A percentile compares a stretch with the other conserved stretches of the same genome.
These are phyloP conservation scores for Lepidurus apus DNA, from an alignment of 1,140 invertebrate species.

Conservation along the genomic window DNA sequence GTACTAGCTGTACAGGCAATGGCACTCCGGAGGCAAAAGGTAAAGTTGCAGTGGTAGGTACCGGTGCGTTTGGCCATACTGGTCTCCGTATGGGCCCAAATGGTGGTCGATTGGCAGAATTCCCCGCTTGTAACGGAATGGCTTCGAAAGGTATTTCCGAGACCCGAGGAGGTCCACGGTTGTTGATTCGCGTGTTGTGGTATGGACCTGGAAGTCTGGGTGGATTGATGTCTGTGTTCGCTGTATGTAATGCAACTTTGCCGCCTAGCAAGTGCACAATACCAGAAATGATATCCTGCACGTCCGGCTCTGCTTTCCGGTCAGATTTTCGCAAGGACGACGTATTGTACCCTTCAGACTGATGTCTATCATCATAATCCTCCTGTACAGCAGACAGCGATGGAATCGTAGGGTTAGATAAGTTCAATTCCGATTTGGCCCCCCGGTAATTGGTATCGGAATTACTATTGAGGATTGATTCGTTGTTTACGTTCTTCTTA, in stretches of 20 bases:
- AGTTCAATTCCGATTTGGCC: background rate
- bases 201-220: conserved; percentile 46
- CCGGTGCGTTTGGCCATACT: conserved; percentile 50
- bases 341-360: background rate
- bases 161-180: conserved; percentile 75
- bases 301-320: conserved; percentile 61
- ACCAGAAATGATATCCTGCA: conserved; percentile 84
- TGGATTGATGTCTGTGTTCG: conserved; percentile 35
- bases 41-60: conserved; percentile 61
- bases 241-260: conserved; percentile 59
- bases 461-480: background rate
- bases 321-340: conserved; percentile 28
- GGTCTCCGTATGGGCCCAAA: conserved; percentile 45
- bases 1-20: conserved; percentile 66
- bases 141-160: conserved; percentile 63
- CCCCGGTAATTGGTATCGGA: background rate
- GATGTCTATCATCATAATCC: background rate
- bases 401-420: background rate
- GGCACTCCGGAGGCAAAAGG: conserved; percentile 68
- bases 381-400: background rate
- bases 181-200: conserved; percentile 66
- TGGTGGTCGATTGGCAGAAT: conserved; percentile 30
- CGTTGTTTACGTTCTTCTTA: background rate
- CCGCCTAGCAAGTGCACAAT: conserved; percentile 82
- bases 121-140: conserved; percentile 57